Conservation (phyloP, 2,888 invertebrate species). For the Lampropteryx suffumata region DNA sequence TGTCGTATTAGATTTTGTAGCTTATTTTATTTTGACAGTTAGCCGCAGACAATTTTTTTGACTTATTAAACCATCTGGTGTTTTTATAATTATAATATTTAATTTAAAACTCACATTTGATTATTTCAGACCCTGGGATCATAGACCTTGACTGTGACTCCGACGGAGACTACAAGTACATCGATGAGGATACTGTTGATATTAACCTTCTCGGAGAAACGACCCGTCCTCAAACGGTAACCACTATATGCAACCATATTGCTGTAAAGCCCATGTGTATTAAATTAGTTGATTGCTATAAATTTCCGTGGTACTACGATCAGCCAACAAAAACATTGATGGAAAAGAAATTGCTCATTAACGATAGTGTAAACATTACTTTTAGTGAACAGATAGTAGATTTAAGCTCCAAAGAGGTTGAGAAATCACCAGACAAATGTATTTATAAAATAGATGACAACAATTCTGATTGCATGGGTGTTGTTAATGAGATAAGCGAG, state of each 20-base stretch:
- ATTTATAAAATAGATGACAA: neutral
- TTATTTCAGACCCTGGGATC: slow-evolving; percentile 16
- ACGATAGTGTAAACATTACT: neutral
- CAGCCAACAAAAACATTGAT: slow-evolving; percentile 18
- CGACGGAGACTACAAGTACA: slow-evolving; percentile 6
- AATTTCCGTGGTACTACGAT: slow-evolving; percentile 33
- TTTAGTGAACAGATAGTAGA: slow-evolving; percentile 1
- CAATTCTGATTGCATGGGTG: neutral
- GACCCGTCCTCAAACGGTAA: neutral
- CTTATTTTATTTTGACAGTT: no score
- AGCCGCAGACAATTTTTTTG: no score
- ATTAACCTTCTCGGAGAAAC: neutral
- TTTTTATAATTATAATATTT: no score
- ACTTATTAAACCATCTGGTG: neutral
- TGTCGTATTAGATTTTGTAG: no score
- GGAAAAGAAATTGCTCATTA: neutral
- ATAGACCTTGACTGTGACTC: slow-evolving; percentile 11
- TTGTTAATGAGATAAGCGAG: neutral
- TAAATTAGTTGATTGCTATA: slow-evolving; percentile 20
- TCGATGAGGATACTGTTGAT: neutral
- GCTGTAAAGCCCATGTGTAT: slow-evolving; percentile 1
- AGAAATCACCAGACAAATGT: neutral
- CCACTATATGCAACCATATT: neutral
- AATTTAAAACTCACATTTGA: no score
- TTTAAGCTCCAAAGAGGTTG: neutral